Base-by-base conservation (phyloP, 2,113 vertebrate genomes). In the Suncus etruscus region DNA sequence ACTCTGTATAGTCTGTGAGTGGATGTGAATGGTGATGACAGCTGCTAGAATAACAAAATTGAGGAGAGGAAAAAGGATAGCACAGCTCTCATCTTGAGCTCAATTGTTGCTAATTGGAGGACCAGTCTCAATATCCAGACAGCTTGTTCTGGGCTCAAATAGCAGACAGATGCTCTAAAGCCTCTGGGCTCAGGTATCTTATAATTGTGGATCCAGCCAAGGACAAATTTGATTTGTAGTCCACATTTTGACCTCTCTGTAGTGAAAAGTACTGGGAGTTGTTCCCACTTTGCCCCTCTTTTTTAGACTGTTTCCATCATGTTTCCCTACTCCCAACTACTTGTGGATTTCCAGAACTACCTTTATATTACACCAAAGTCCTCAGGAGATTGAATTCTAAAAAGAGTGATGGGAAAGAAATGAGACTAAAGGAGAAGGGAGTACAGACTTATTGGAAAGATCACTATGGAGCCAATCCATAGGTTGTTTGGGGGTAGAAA, bases 1-100 rank as follows among this genome's bases (percentile, higher is more conserved):
- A 4, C 89, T 75, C 27, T 39, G 63, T 81, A 48, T 73, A 66
- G 90, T 75, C 89, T 72, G 86, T 94, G 96, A 95, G 93, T 96
- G 96, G 91, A 96, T 82, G 77, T 95, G 94, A 94, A 91, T 90
- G 93, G 94, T 86, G 96, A 93, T 95, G 96, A 96, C 95, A 96
- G 95, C 92, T 82, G 80, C 86, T 81, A 89, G 93, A 91, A 94
- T 93, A 95, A 94, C 94, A 95, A 78, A 88, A 94, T 77, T 77
- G 95, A 93, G 77, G 83, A 86, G 77, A 94, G 94, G 80, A 88
- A 94, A 95, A 93, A 88, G 94, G 92, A 94, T 86, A 92, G 96
- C 86, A 24, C 69, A 76, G 89, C 69, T 93, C 94, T 95, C 94
- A 87, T 93, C 96, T 94, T 76, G 80, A 90, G 89, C 93, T 95